Evolutionary conservation across 2,888 invertebrate genomes (phyloP).

Genomic region (Malthinus flaveolus): DNA sequence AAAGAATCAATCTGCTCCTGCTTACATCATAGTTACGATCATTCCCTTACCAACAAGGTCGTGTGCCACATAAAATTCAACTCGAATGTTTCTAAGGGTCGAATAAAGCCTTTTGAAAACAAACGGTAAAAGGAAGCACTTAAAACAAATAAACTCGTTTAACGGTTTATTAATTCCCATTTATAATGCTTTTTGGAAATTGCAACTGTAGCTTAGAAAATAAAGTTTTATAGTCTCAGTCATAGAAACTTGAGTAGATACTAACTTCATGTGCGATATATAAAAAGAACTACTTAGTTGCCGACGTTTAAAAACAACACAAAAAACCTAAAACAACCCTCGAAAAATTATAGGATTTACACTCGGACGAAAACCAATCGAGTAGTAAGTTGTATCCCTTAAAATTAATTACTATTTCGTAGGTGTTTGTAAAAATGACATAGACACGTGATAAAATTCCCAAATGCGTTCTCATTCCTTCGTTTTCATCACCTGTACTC

Average conservation of each 20-base stretch:
- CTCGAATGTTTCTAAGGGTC: constrained; percentile 11
- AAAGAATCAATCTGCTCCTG: constrained; percentile 33
- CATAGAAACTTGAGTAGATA: constrained; percentile 6
- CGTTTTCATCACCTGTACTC: constrained; percentile 44
- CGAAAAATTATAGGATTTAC: neutral
- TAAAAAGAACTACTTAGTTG: constrained; percentile 7
- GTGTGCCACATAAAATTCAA: constrained; percentile 8
- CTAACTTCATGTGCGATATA: constrained; percentile 5
- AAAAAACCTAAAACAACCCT: constrained; percentile 2
- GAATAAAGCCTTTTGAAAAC: constrained; percentile 16
- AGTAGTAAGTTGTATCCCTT: neutral
- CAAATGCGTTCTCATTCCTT: constrained; percentile 38
- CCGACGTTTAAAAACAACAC: constrained; percentile 1
- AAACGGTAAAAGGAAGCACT: constrained; percentile 7
- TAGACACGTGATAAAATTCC: constrained; percentile 48
- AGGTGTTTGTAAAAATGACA: constrained; percentile 16
- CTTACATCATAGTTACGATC: constrained; percentile 20
- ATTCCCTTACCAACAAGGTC: constrained; percentile 11
- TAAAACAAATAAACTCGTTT: constrained; percentile 15
- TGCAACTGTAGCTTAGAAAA: constrained; percentile 7
- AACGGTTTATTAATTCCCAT: constrained; percentile 15
- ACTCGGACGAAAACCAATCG: neutral
- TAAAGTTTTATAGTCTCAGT: constrained; percentile 7
- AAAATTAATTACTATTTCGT: constrained; percentile 2
- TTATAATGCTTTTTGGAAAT: constrained; percentile 8